Evolutionary conservation across 1,140 invertebrate species (phyloP).

Genomic region (Oscheius sp.): DNA sequence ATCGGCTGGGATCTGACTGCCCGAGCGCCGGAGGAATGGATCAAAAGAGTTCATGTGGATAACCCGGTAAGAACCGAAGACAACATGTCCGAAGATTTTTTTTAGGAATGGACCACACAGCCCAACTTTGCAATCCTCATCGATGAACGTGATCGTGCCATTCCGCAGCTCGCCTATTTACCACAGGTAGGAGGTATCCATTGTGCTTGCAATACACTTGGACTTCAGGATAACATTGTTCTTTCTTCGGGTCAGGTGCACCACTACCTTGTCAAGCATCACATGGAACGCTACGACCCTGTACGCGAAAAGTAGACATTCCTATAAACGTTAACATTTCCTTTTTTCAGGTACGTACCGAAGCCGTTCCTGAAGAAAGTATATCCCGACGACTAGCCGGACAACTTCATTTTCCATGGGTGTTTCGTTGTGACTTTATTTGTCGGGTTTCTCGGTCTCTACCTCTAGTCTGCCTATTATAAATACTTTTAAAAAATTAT

Average conservation of each 20-base stretch:
- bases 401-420: background rate
- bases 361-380: background rate
- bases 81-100: background rate
- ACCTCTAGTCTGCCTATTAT: too few species aligned
- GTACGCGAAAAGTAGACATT: background rate
- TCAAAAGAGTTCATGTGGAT: background rate
- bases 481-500: too few species aligned
- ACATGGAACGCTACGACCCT: background rate
- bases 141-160: constrained; percentile 60
- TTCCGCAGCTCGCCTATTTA: constrained; percentile 62
- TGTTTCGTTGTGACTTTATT: background rate
- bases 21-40: background rate
- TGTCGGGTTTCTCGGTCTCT: too few species aligned
- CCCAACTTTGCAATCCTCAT: constrained; percentile 63
- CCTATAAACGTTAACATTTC: background rate
- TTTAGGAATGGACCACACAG: constrained; percentile 12
- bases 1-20: background rate
- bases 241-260: background rate
- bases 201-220: background rate
- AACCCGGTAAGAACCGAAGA: background rate
- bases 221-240: background rate
- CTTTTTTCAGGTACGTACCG: background rate
- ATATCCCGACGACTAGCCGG: background rate
- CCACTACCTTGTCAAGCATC: background rate
- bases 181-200: constrained; percentile 59